Evolutionary conservation across 2,888 invertebrate genomes (phyloP).

Genomic region (Amphimallon solstitiale): DNA sequence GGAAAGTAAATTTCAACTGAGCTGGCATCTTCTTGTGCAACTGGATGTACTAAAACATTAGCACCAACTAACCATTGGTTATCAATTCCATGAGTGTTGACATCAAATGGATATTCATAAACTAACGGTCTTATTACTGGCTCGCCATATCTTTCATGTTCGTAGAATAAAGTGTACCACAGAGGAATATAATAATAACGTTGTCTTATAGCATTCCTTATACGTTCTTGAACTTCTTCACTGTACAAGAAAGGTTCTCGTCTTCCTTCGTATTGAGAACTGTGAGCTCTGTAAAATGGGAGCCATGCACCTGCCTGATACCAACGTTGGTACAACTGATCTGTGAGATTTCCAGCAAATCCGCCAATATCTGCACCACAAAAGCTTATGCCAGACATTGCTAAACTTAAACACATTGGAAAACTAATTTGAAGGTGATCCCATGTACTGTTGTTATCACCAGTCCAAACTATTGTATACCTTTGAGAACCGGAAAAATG

Average conservation of each 20-base stretch:
- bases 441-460: slow-evolving; percentile 96
- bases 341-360: slow-evolving; percentile 92
- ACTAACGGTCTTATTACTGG: slow-evolving; percentile 92
- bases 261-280: slow-evolving; percentile 92
- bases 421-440: slow-evolving; percentile 74
- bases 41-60: slow-evolving; percentile 86
- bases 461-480: slow-evolving; percentile 94
- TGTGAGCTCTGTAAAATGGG: slow-evolving; percentile 94
- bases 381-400: slow-evolving; percentile 87
- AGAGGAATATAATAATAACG: slow-evolving; percentile 89
- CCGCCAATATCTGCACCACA: slow-evolving; percentile 97
- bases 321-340: slow-evolving; percentile 82
- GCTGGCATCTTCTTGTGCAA: slow-evolving; percentile 77
- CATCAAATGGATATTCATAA: slow-evolving; percentile 87
- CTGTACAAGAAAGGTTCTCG: slow-evolving; percentile 95
- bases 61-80: slow-evolving; percentile 82
- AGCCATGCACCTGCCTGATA: slow-evolving; percentile 86
- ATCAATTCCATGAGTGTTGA: slow-evolving; percentile 80
- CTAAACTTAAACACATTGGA: slow-evolving; percentile 90
- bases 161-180: slow-evolving; percentile 91
- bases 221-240: slow-evolving; percentile 69
- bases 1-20: slow-evolving; percentile 88
- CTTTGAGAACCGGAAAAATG: slow-evolving; percentile 94
- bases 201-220: slow-evolving; percentile 68
- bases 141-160: slow-evolving; percentile 81